Base-by-base conservation (phyloP, 2,888 invertebrate genomes). In the Hydropsyche betteni region DNA sequence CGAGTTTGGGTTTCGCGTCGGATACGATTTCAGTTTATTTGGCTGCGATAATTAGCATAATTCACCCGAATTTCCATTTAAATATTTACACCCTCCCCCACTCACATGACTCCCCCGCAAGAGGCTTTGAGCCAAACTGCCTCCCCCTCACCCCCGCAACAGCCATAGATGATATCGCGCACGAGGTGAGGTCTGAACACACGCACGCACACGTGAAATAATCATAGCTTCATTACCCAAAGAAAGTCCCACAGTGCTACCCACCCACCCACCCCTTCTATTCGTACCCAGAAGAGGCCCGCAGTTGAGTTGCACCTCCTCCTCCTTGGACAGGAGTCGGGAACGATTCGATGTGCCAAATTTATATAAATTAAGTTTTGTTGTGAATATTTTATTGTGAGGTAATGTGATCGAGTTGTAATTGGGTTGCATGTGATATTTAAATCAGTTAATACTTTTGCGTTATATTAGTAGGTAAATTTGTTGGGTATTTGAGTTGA, bases 171-270 rank as follows among this genome's bases (percentile, higher is more conserved):
- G 70, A 70, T 70, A 70, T 70, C 70, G 53, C 68, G 77, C 68
- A 75, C 52, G 70, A 64, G 75, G 72, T 58, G 68, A 53, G 74
- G 75, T 64, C 55, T 74, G 74, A 53, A 53, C 70, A 70, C 72
- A 72, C 72, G 72, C 72, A 72, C 72, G 72, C 72, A 72, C 72
- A 72, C 74, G 74, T 74, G 70, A 76, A 76, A 76, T 76, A 76
- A 76, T 76, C 76, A 76, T 74, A 64, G 74, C 74, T 74, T 76
- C 76, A 76, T 76, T 76, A 76, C 76, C 76, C 71, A 74, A 74
- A 77, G 74, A 52, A 75, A 55, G 76, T 74, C 69, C 76, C 71
- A 69, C 74, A 76, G 73, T 74, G 71, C 53, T 36, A 44, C 71
- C 74, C 74, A 74, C 8, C 34, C 55, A 6, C 44, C 44, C 44